Percentiles rank a stretch among this genome's conserved stretches.
phyloP scores from a whole-genome alignment of 1,140 invertebrate species.

The Andricus grossulariae region DNA sequence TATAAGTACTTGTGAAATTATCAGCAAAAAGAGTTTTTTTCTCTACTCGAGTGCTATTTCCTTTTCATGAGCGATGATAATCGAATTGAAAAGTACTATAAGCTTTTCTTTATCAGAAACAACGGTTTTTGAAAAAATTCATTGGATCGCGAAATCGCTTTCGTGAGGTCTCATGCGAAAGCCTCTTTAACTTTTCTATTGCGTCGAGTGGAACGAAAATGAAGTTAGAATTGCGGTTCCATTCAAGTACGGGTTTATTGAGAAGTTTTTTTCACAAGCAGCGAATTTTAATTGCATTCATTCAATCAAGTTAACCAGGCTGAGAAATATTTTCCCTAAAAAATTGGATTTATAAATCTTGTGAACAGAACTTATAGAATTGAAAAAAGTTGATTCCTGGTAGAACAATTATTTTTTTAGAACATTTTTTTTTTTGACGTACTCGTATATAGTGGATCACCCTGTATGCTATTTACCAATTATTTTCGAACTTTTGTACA shows the following conservation, averaged over 20 bases:
- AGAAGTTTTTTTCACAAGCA: not conserved
- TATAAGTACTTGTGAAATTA: not conserved
- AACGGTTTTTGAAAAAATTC: slow-evolving; percentile 44
- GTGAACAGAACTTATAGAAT: too few relatives aligned
- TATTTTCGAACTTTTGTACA: too few relatives aligned
- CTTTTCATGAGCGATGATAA: slow-evolving; percentile 38
- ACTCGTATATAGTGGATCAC: too few relatives aligned
- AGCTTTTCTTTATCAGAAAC: slow-evolving; percentile 43
- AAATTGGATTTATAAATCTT: too few relatives aligned
- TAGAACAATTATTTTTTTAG: too few relatives aligned
- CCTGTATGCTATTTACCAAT: too few relatives aligned
- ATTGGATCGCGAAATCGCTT: slow-evolving; percentile 34
- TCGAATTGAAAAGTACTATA: slow-evolving; percentile 58
- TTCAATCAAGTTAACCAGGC: slow-evolving; percentile 8
- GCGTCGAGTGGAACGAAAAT: slow-evolving; percentile 9
- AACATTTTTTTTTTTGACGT: too few relatives aligned
- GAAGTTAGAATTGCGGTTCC: slow-evolving; percentile 17
- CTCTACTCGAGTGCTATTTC: not conserved
- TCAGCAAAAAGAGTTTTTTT: not conserved
- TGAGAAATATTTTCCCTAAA: not conserved
- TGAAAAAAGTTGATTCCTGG: too few relatives aligned
- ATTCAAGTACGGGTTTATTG: not conserved
- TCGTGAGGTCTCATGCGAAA: slow-evolving; percentile 19
- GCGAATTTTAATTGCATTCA: slow-evolving; percentile 19
- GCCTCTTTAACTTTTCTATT: slow-evolving; percentile 8